Base-by-base conservation (phyloP, 2,888 invertebrate species). In the Subacronicta megacephala region DNA sequence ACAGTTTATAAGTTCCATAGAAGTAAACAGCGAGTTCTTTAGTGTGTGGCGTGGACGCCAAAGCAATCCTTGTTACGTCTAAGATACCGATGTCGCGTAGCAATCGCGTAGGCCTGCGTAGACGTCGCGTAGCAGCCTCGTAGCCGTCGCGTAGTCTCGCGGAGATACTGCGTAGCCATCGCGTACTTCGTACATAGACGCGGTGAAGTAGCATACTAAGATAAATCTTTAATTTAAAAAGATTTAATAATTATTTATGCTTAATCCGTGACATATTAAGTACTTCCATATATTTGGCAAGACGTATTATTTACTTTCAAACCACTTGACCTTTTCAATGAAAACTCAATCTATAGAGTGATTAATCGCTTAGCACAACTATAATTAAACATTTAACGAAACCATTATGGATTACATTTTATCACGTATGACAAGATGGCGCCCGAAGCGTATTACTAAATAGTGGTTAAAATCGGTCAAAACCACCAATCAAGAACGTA, bases 351-450 rank as follows among this genome's bases (percentile, higher is more conserved):
- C 83, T 78, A 80, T 81, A 62, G 69, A 66, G 67, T 88, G 90
- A 90, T 91, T 88, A 90, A 90, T 89, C 81, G 80, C 54, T 58
- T 62, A 56, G 65, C 84, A 88, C 73, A 73, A 84, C 87, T 83
- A 77, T 89, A 88, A 92, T 92, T 91, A 91, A 76, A 76, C 69
- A 77, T 84, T 85, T 89, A 87, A 88, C 87, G 81, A 81, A 63
- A 71, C 56, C 70, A 72, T 83, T 82, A 86, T 80, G 79, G 78
- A 85, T 81, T 77, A 76, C 65, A 52, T 71, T 67, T 58, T 66
- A 75, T 71, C 68, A 67, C 62, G 42, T 56, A 66, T 72, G 80
- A 81, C 75, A 81, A 82, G 83, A 78, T 78, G 73, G 74, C 66
- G 83, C 88, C 88, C 56, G 59, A 38, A 87, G 89, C 85, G 45